These are phyloP conservation scores for Poeciliopsis turrubarensis DNA, from an alignment of 2,113 vertebrate species.

Conservation along the genomic window DNA sequence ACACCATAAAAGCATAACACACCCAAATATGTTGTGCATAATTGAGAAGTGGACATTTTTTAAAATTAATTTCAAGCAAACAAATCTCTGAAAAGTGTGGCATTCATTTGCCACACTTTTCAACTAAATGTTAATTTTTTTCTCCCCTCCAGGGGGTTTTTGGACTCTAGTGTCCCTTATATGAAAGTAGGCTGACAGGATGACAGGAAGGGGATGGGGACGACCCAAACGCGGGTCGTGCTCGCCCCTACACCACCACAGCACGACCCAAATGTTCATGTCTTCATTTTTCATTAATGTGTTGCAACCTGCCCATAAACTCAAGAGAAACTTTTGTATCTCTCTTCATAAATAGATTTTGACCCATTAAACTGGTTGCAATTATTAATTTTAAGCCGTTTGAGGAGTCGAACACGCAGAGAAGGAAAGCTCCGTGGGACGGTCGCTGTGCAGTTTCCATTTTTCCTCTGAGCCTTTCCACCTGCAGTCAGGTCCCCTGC, in stretches of 20 bases:
- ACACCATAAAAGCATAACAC: no score
- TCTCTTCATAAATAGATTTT: slow-evolving; percentile 45
- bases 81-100: no score
- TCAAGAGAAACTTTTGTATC: slow-evolving; percentile 34
- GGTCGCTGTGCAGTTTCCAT: slow-evolving; percentile 22
- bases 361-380: slow-evolving; percentile 43
- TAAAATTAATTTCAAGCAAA: no score
- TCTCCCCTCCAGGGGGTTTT: no score
- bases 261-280: slow-evolving; percentile 1
- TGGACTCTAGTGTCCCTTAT: no score
- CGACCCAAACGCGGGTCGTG: no score
- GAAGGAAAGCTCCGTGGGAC: slow-evolving; percentile 3
- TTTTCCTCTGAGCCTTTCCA: slow-evolving; percentile 53
- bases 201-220: no score
- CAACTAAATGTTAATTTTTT: not conserved
- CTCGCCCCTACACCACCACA: no score
- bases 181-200: no score
- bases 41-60: no score
- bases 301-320: slow-evolving; percentile 9
- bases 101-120: not conserved
- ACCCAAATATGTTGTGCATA: no score
- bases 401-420: slow-evolving; percentile 25
- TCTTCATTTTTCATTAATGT: no score
- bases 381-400: slow-evolving; percentile 33
- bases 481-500: slow-evolving; percentile 13